These are phyloP conservation scores for Isichthys henryi DNA, from an alignment of 2,113 vertebrate genomes.

Conservation along the genomic window DNA sequence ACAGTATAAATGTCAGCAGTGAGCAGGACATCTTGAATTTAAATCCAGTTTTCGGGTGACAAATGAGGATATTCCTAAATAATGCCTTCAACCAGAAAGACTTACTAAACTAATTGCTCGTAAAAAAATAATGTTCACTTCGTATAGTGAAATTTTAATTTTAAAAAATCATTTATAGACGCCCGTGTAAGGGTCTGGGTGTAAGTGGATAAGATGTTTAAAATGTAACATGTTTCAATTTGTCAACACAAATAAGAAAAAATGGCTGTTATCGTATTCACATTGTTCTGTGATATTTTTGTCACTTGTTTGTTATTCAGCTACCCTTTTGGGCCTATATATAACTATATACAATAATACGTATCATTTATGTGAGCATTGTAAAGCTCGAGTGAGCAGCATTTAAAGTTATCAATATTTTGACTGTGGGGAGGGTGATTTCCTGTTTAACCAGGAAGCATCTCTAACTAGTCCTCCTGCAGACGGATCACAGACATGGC, in stretches of 20 bases:
- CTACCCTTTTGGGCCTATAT: background rate
- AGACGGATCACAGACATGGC: slow-evolving; percentile 47
- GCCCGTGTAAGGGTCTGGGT: background rate
- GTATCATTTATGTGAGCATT: background rate
- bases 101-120: background rate
- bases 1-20: background rate
- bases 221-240: background rate
- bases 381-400: background rate
- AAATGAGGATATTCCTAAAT: background rate
- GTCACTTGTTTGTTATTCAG: background rate
- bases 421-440: background rate
- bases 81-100: background rate
- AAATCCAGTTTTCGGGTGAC: background rate
- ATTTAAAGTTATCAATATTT: background rate
- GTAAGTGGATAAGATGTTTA: background rate
- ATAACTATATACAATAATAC: background rate
- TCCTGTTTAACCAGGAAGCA: background rate
- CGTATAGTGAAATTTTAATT: background rate
- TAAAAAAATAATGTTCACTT: background rate
- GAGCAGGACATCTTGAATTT: background rate
- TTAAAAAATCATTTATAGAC: background rate
- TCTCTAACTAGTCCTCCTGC: background rate
- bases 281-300: background rate
- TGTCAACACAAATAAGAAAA: background rate
- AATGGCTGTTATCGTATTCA: background rate